A percentile compares a stretch with the other conserved stretches of the same genome.
Conservation (phyloP, 2,888 invertebrate genomes). For the Calliphora vomitoria region DNA sequence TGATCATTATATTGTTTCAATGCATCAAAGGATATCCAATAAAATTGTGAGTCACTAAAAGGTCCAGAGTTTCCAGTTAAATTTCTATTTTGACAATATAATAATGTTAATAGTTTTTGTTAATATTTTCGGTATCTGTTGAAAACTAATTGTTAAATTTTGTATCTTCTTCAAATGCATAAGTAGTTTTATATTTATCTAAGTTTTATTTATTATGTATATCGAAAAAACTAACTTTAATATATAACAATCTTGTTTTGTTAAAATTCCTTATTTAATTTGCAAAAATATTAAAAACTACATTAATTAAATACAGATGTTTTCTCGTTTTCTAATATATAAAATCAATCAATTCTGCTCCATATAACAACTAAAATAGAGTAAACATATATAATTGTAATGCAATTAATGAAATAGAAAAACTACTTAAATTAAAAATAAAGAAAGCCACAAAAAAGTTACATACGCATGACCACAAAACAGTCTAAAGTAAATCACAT, state of each 20-base stretch:
- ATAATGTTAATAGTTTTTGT: no score
- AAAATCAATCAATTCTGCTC: not conserved
- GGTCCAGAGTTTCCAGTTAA: no score
- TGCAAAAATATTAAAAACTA: not conserved
- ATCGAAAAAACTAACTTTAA: no score
- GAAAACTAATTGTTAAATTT: no score
- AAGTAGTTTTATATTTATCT: no score
- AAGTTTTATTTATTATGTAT: no score
- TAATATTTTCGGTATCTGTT: no score
- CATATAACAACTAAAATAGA: not conserved
- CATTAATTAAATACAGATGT: not conserved
- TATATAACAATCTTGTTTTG: not conserved
- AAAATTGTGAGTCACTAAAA: no score
- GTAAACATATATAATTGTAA: not conserved
- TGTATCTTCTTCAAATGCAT: no score
- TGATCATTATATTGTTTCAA: no score
- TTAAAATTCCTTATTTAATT: not conserved
- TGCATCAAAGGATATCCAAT: no score
- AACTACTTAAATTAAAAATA: not conserved
- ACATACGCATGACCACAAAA: not conserved
- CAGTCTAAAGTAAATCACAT: not conserved
- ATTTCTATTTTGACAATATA: no score
- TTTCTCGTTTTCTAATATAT: not conserved
- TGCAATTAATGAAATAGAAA: not conserved
- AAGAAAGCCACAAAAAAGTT: not conserved